Evolutionary conservation across 2,113 vertebrate species (phyloP).

Genomic region (human): GRCh38 chr13:80125501-80126000

Average conservation of each 20-base stretch:
- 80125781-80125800: not conserved
- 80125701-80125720: not conserved
- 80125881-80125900: not conserved
- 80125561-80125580: not conserved
- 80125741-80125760: not conserved
- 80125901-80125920: not conserved
- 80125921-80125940: not conserved
- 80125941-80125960: not conserved
- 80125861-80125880: not conserved
- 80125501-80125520: not conserved
- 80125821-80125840: not conserved
- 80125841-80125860: not conserved
- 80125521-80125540: not conserved
- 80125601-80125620: not conserved
- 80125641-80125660: conserved; percentile 14
- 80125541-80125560: not conserved
- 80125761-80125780: not conserved
- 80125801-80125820: not conserved
- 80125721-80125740: not conserved
- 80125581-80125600: not conserved
- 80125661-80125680: not conserved
- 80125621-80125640: not conserved
- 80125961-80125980: not conserved
- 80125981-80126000: not conserved
- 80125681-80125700: not conserved